phyloP scores from a whole-genome alignment of 2,113 vertebrate species.

The Alosa alosa region DNA sequence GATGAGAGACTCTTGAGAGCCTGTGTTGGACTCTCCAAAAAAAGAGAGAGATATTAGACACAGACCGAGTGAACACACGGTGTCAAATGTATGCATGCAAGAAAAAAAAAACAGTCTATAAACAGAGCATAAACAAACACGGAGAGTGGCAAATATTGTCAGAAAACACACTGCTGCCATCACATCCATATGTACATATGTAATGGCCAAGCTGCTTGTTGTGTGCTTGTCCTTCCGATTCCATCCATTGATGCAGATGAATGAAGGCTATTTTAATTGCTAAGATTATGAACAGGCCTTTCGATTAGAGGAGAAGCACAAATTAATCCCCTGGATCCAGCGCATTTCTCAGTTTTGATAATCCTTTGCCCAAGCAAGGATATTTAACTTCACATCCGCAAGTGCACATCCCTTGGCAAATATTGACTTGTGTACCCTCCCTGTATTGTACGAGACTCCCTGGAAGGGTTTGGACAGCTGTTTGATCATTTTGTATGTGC shows the following conservation, averaged over 20 bases:
- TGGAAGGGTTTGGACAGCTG: conserved; percentile 15
- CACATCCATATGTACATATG: background rate
- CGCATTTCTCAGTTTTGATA: background rate
- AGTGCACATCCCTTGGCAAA: conserved; percentile 15
- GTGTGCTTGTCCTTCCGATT: background rate
- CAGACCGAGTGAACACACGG: background rate
- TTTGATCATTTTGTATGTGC: background rate
- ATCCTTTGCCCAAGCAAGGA: conserved; percentile 7
- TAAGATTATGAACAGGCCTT: background rate
- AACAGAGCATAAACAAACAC: background rate
- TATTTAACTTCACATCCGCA: background rate
- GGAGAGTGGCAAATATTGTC: background rate
- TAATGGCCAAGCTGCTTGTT: background rate
- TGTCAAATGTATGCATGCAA: background rate
- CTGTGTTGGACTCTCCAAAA: background rate
- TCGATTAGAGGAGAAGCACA: background rate
- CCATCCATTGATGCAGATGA: background rate
- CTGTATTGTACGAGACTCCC: conserved; percentile 8
- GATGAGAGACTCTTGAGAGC: background rate
- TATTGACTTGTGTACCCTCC: background rate
- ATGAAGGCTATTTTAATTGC: background rate
- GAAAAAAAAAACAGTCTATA: background rate
- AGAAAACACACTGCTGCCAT: background rate
- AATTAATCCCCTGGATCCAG: background rate
- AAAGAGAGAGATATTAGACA: background rate